Base-by-base conservation (phyloP, 2,113 vertebrate genomes). In the Lethenteron camtschaticum region DNA sequence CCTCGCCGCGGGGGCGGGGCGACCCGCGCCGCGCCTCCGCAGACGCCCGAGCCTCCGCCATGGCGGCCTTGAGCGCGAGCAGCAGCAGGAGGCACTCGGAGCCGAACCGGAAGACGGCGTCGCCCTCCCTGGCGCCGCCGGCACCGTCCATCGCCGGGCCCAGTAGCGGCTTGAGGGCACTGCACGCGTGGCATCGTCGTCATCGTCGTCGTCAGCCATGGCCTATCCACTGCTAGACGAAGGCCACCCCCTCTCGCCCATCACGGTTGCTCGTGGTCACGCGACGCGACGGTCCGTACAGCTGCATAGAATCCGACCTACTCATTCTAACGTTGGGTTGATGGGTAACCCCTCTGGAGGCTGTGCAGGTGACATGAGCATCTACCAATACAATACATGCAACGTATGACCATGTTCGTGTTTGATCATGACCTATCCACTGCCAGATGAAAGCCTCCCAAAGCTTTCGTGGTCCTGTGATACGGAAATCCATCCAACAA, bases 11-110 rank as follows among this genome's bases (percentile, higher is more conserved):
- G 74, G 3, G 75, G 78, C 7, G 11, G 56, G 84, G 85, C 63
- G 10, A 10, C n/a, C n/a, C n/a, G 63, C n/a, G 63, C 9, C 2
- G n/a, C 24, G n/a, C n/a, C 24, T 66, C 24, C 63, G n/a, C n/a
- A 9, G 58, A 57, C 13, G 82, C 75, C 2, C 82, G 79, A 12
- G 87, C 77, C 8, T 8, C 58, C 4, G 72, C 24, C 71, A 92
- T 80, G 70, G 81, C 79, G 12, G 76, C 78, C 3, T 81, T 80
- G 58, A 95, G 75, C 68, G 80, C 76, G 58, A 87, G 76, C 9
- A 95, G 77, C 70, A 89, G 72, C 4, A 86, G 73, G 59, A 95
- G 80, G 70, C 78, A 75, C 72, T 88, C 84, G 72, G 82, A 80
- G 3, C 83, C 83, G 63, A 85, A 85, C 18, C 5, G 73, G 88